Base-by-base conservation (phyloP, 2,113 vertebrate species). In the Turnix velox region DNA sequence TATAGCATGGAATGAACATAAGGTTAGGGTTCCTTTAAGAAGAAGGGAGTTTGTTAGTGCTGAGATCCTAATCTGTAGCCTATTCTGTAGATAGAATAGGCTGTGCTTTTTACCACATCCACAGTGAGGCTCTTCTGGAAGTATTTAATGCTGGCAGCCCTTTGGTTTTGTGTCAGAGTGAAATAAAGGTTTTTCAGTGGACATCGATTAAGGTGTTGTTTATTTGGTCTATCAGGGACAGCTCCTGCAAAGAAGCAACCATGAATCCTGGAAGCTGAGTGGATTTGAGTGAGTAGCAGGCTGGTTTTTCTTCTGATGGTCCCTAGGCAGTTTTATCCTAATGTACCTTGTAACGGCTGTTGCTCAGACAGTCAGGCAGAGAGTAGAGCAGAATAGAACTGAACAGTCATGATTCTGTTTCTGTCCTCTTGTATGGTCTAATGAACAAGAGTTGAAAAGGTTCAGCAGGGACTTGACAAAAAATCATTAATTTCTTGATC, bases 171-270 rank as follows among this genome's bases (percentile, higher is more conserved):
- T 81, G 27, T 68, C 62, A 52, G 76, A 84, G 61, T 88, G 86
- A 90, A 90, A 52, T 76, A 31, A 74, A 90, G 39, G 7, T 52
- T 69, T 86, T 92, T 88, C 52, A 46, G 43, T 75, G 33, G 65
- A 46, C 3, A 0, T 55, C 63, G 57, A 42, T 67, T 43, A 87
- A 93, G 42, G 72, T 96, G 49, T 51, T 71, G 55, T 74, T 87
- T 65, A 85, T 55, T 69, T 51, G 17, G 30, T 43, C 59, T 81
- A 62, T 54, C 1, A 0, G 65, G 43, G 48, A 81, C 30, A 75
- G 69, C 39, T 81, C 27, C 63, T 67, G 92, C 72, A 33, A 80
- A 66, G 51, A 75, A 58, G 15, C 59, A 43, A 80, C 73, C 31
- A 3, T 71, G 72, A n/a, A 37, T 48, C n/a, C 52, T 59, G 35